A percentile compares a stretch with the other conserved stretches of the same genome.
phyloP scores from a whole-genome alignment of 2,888 invertebrate genomes.

The Drosophila affinis region DNA sequence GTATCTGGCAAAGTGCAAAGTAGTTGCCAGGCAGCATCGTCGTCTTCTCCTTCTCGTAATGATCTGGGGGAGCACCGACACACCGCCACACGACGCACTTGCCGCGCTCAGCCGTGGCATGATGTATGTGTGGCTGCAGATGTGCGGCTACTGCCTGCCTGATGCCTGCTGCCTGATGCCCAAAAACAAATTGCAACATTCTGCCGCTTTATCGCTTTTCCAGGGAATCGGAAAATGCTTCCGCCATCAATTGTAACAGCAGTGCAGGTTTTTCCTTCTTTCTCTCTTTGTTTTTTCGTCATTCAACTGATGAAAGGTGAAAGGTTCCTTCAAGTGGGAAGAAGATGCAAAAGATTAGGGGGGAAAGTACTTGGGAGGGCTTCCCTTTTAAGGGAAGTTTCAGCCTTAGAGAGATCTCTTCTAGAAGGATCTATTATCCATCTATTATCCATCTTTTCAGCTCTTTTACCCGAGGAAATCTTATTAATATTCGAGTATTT shows the following conservation, averaged over 20 bases:
- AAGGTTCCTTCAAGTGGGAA: background rate
- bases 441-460: too few relatives aligned
- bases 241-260: constrained; percentile 70
- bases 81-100: constrained; percentile 74
- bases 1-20: constrained; percentile 84
- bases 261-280: constrained; percentile 40
- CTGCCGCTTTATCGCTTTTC: constrained; percentile 76
- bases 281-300: constrained; percentile 7
- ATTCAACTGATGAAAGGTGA: background rate
- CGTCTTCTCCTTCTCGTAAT: constrained; percentile 66
- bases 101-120: constrained; percentile 81
- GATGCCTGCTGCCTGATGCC: constrained; percentile 7
- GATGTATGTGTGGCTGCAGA: constrained; percentile 72
- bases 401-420: too few relatives aligned
- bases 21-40: constrained; percentile 73
- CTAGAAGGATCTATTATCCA: too few relatives aligned
- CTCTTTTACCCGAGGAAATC: too few relatives aligned
- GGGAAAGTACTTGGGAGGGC: background rate
- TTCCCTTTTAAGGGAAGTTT: too few relatives aligned
- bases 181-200: constrained; percentile 45
- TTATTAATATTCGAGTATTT: too few relatives aligned
- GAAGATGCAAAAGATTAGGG: background rate
- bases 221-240: constrained; percentile 71
- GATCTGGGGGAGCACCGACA: constrained; percentile 80
- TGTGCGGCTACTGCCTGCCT: constrained; percentile 32